Evolutionary conservation across 2,113 vertebrate genomes (phyloP), one percentile per base, ranked within the genome.

Genomic region (Laterallus jamaicensis): DNA sequence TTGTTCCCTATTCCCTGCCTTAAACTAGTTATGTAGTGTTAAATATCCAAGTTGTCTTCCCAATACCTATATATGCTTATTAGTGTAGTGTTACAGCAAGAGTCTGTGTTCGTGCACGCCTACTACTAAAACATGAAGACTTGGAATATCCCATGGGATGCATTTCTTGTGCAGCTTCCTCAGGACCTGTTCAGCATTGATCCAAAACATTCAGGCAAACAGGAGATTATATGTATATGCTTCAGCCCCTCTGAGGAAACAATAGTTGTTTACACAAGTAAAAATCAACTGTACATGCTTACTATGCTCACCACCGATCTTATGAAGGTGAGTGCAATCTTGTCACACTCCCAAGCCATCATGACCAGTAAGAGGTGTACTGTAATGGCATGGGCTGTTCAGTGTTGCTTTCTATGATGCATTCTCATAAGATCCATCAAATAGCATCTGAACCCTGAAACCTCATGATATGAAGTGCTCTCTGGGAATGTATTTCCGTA

Each of bases 211-310:
- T 98, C 98, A 8, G 88, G 97, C 75, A 95, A 90, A 31, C 99
- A 99, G 97, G 97, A 99, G 42, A 94, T 99, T 70, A 82, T 97
- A 40, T 98, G 97, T 40, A 97, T 99, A 96, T 98, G 98, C 95
- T 97, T 99, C 91, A 99, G 99, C 90, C 99, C 99, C 32, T 98
- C 99, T 8, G 99, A 99, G 96, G 98, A 99, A 91, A 98, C 70
- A 0, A 97, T 99, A 82, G 95, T 98, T 0, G 52, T 98, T 97
- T 98, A 98, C 96, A 99, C 99, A 54, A 97, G 95, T 82, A 97
- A 96, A 86, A 98, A 98, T 31, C 99, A 99, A 84, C 97, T 99
- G 67, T 99, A 99, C 95, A 96, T 97, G 94, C 97, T 99, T 95
- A 93, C 96, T 62, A 98, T 99, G 96, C 97, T 98, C 80, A 97